These are phyloP conservation scores for Galago senegalensis DNA, from an alignment of 2,797 vertebrate genomes.

Conservation along the genomic window DNA sequence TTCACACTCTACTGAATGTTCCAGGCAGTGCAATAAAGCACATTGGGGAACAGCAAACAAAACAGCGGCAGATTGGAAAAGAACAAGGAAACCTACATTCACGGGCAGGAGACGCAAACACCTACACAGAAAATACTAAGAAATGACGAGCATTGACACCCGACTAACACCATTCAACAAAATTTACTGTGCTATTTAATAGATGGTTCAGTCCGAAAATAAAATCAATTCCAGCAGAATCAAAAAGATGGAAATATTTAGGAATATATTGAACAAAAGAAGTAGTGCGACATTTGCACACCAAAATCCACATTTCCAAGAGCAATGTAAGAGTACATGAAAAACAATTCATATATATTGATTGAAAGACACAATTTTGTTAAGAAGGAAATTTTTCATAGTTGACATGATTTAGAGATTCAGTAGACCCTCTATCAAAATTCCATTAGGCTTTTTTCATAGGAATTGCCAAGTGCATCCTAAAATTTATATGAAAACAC, in stretches of 20 bases:
- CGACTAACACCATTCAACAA: too few relatives aligned
- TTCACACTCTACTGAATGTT: neutral
- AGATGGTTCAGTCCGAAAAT: neutral
- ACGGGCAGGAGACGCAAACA: neutral
- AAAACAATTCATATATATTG: neutral
- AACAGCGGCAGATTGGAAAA: neutral
- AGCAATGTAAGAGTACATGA: neutral
- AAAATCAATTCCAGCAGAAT: neutral
- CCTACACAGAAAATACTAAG: neutral
- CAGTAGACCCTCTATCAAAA: neutral
- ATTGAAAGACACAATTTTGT: neutral
- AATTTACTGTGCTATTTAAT: neutral
- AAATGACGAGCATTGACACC: neutral
- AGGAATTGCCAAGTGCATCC: neutral
- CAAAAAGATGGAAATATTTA: neutral
- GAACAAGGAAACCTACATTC: neutral
- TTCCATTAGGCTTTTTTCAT: neutral
- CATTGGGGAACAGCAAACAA: neutral
- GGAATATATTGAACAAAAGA: neutral
- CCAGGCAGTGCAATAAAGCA: neutral
- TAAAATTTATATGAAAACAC: neutral
- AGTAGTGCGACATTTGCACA: neutral
- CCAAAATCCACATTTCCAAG: neutral
- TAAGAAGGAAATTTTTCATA: neutral
- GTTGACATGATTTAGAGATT: neutral